Conservation (phyloP, 2,113 vertebrate genomes). For the Daboia siamensis region DNA sequence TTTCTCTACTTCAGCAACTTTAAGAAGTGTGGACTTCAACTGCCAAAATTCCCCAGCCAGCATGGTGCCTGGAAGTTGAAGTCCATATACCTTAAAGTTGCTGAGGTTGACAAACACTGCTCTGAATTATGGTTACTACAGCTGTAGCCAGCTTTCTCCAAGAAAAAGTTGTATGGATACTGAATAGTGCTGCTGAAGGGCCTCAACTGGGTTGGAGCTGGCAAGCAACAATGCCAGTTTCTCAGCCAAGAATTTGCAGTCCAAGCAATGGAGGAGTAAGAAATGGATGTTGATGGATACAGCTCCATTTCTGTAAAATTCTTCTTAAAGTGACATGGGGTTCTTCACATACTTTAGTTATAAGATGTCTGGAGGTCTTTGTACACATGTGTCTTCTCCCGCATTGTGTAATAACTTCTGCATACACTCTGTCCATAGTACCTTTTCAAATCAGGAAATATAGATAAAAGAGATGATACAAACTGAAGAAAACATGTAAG, state of each 20-base stretch:
- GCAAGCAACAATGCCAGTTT: not conserved
- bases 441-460: not conserved
- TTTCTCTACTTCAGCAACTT: not conserved
- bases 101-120: not conserved
- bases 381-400: not conserved
- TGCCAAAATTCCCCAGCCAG: not conserved
- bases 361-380: not conserved
- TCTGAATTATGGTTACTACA: not conserved
- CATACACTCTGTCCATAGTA: not conserved
- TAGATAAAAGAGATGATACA: not conserved
- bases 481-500: not conserved
- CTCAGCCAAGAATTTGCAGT: not conserved
- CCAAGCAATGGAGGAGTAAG: not conserved
- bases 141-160: not conserved
- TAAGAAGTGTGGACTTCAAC: not conserved
- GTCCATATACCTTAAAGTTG: not conserved
- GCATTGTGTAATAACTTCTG: not conserved
- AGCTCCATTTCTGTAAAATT: not conserved
- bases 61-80: not conserved
- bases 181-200: not conserved
- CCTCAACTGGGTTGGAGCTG: not conserved
- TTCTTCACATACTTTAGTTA: not conserved
- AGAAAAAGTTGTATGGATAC: not conserved
- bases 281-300: not conserved
- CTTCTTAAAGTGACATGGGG: not conserved